A percentile compares a stretch with the other conserved stretches of the same genome.
Conservation (phyloP, 2,797 vertebrate genomes). For the Helarctos malayanus region DNA sequence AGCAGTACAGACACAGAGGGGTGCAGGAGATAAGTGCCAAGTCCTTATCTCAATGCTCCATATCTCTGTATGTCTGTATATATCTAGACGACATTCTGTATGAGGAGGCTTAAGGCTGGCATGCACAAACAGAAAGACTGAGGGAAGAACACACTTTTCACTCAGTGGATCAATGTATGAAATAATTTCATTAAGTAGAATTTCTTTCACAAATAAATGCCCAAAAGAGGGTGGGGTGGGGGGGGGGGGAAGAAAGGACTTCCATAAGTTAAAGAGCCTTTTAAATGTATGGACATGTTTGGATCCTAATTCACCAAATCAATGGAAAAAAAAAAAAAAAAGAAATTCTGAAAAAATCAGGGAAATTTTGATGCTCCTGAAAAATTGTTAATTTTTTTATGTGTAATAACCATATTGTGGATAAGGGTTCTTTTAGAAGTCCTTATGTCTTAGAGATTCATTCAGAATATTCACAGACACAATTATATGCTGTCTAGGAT, state of each 20-base stretch:
- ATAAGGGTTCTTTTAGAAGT: conserved; percentile 27
- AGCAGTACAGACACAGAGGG: not conserved
- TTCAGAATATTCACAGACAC: conserved; percentile 34
- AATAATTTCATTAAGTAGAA: not conserved
- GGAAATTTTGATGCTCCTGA: not conserved
- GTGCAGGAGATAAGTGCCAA: not conserved
- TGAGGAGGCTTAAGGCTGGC: not conserved
- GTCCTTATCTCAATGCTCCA: not conserved
- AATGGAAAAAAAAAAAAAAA: not conserved
- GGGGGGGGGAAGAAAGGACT: not conserved
- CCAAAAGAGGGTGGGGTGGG: not conserved
- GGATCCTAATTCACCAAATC: not conserved
- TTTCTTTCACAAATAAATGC: not conserved
- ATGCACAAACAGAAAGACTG: not conserved
- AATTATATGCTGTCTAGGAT: not conserved
- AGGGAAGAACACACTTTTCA: not conserved
- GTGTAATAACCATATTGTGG: not conserved
- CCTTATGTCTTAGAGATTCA: not conserved
- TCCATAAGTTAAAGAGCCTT: not conserved
- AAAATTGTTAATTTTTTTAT: not conserved
- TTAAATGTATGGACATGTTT: not conserved
- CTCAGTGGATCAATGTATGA: not conserved
- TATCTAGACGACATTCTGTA: not conserved
- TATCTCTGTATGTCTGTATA: not conserved
- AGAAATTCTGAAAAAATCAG: not conserved